These are phyloP conservation scores for Ailurus styani DNA, from an alignment of 2,113 vertebrate genomes.

Conservation along the genomic window DNA sequence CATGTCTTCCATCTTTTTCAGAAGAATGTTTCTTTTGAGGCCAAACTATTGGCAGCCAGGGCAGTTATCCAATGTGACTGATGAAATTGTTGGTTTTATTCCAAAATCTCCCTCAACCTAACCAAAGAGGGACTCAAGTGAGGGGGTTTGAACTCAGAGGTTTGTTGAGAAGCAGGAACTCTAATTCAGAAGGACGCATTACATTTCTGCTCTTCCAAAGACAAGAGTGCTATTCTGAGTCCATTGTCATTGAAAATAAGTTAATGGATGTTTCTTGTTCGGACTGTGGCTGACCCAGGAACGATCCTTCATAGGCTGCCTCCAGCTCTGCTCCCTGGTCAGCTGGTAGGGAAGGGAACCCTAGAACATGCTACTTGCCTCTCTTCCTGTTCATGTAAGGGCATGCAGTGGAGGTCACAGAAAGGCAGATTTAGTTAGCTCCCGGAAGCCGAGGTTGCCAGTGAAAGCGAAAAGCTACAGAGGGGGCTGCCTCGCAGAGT, in stretches of 20 bases:
- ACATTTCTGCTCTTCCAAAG: neutral
- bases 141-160: neutral
- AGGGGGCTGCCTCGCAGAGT: neutral
- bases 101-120: neutral
- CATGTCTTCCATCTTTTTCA: neutral
- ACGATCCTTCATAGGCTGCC: neutral
- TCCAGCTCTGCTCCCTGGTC: neutral
- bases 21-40: neutral
- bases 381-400: neutral
- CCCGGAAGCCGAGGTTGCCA: neutral
- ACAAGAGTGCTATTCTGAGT: neutral
- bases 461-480: neutral
- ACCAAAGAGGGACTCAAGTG: neutral
- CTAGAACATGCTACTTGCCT: neutral
- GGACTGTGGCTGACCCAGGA: neutral
- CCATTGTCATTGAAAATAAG: neutral
- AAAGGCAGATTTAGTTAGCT: neutral
- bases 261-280: neutral
- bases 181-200: neutral
- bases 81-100: neutral
- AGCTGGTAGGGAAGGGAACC: neutral
- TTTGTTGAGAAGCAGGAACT: neutral
- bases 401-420: neutral
- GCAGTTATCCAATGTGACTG: fast-evolving
- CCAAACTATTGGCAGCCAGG: neutral